A percentile compares a stretch with the other conserved stretches of the same genome.
Conservation (phyloP, 2,888 invertebrate genomes). For the Drosophila quasianomalipes region DNA sequence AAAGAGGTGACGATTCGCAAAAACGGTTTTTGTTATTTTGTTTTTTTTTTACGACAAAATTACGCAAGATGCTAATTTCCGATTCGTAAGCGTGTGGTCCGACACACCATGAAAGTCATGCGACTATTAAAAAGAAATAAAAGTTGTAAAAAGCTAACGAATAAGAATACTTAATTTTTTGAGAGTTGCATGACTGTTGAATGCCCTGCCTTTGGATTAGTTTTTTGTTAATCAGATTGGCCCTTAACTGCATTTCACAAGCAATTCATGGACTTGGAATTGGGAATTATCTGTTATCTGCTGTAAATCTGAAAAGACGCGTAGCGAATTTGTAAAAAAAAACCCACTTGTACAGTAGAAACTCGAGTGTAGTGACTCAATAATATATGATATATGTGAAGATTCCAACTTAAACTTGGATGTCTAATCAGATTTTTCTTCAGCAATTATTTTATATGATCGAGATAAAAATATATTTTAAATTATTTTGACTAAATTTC, state of each 20-base stretch:
- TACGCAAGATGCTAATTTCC: slow-evolving; percentile 61
- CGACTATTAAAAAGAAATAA: slow-evolving; percentile 11
- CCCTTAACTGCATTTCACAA: slow-evolving; percentile 37
- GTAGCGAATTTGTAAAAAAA: slow-evolving; percentile 33
- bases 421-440: neutral
- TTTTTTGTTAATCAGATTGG: slow-evolving; percentile 2
- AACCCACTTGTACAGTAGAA: slow-evolving; percentile 25
- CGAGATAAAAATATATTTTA: no score
- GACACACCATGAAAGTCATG: slow-evolving; percentile 23
- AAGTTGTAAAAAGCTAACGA: slow-evolving; percentile 30
- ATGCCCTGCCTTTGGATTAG: slow-evolving; percentile 24
- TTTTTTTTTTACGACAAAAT: slow-evolving; percentile 38
- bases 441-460: neutral
- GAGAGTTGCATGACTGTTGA: slow-evolving; percentile 12
- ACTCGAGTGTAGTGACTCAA: neutral
- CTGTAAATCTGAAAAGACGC: slow-evolving; percentile 51
- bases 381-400: neutral
- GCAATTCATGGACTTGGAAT: slow-evolving; percentile 11
- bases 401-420: neutral
- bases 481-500: no score
- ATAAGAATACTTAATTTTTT: slow-evolving; percentile 35
- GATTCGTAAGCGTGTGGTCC: slow-evolving; percentile 36
- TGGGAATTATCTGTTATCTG: slow-evolving; percentile 40
- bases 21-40: slow-evolving; percentile 20
- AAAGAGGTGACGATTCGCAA: slow-evolving; percentile 42